Base-by-base conservation (phyloP, 2,888 invertebrate species). In the Carcina quercana region DNA sequence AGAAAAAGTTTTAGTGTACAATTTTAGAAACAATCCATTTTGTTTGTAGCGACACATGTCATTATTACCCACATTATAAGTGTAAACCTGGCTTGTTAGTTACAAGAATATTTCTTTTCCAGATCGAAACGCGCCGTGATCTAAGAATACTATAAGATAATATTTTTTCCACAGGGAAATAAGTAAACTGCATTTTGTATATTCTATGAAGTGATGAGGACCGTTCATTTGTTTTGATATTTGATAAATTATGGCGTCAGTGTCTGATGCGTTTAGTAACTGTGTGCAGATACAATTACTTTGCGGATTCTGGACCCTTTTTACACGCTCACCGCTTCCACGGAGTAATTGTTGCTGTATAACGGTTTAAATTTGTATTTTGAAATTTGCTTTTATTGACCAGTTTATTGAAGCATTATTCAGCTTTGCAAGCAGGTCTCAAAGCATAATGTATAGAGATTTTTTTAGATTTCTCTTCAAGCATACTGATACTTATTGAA, bases 101-200 rank as follows among this genome's bases (percentile, higher is more conserved):
- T 5, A 42, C n/a, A n/a, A n/a, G 43, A 41, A 34, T 52, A 53
- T 61, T 43, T 64, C 59, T 61, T 69, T 74, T 73, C 19, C 83
- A 85, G 83, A 82, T 83, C 78, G 73, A 83, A 78, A 70, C 73
- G 75, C 79, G 78, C 75, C 82, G 84, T 82, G 84, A 80, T 83
- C 80, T 79, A 82, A 76, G 80, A 80, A 78, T 83, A 83, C 76
- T 79, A 76, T 83, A 84, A 83, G 82, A 82, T 83, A 82, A 84
- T 83, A 84, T 82, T 82, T 82, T 84, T 85, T 84, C 84, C 83
- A 84, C 82, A 80, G 71, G 84, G 84, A 84, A 84, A 83, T 84
- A 83, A 85, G 83, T 85, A 84, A 37, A 84, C 79, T 84, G 84
- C 84, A 84, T 85, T 85, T 85, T 85, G 85, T 85, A 85, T 85